Conservation (phyloP, 2,797 vertebrate species). For the Gambelia wislizenii region DNA sequence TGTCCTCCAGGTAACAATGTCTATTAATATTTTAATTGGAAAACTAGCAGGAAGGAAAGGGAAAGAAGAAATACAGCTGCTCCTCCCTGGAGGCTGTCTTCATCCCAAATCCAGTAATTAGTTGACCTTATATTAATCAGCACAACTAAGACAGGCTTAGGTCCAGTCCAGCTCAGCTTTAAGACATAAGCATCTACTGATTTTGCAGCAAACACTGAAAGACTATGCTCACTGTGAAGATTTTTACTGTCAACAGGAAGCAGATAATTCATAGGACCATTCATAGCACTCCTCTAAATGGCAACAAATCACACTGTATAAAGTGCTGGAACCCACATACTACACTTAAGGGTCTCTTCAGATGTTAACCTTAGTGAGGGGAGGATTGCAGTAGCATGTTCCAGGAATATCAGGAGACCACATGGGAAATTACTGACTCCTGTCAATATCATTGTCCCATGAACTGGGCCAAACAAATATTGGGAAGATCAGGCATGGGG, state of each 20-base stretch:
- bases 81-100: neutral
- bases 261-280: neutral
- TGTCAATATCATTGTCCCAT: neutral
- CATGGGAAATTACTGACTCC: too few relatives aligned
- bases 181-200: neutral
- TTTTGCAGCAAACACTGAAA: neutral
- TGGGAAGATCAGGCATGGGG: neutral
- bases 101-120: neutral
- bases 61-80: neutral
- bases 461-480: neutral
- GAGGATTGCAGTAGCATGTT: neutral
- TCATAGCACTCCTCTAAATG: neutral
- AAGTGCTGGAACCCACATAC: neutral
- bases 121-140: neutral
- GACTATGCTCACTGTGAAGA: neutral
- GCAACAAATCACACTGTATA: neutral
- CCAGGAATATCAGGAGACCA: neutral
- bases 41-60: neutral
- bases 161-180: neutral
- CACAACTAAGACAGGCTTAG: neutral
- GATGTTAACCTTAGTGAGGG: neutral
- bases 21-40: conserved; percentile 9
- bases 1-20: conserved; percentile 4
- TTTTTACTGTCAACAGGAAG: neutral
- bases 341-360: neutral